Conservation (phyloP, 2,888 invertebrate genomes). For the Eueremaeus valkanovi region DNA sequence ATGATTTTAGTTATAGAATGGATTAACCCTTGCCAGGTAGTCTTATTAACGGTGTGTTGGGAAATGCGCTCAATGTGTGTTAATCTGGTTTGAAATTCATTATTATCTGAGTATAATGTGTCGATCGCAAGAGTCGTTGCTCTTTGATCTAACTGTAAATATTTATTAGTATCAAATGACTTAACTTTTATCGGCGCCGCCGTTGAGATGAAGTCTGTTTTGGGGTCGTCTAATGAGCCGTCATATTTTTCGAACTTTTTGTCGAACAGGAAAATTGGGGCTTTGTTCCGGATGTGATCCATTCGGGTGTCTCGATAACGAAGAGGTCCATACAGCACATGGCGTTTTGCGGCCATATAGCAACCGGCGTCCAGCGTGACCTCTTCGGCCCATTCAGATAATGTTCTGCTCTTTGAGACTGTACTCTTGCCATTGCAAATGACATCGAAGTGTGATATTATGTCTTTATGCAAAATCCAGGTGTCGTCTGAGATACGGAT, state of each 20-base stretch:
- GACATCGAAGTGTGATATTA: background rate
- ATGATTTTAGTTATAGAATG: background rate
- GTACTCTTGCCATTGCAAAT: background rate
- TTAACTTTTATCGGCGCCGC: background rate
- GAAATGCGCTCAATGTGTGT: background rate
- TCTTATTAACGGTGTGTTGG: background rate
- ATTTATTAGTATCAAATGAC: background rate
- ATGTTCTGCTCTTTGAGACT: background rate
- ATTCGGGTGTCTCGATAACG: background rate
- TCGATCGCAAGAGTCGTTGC: background rate
- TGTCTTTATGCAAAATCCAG: slow-evolving; percentile 5
- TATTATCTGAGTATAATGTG: background rate
- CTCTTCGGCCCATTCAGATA: background rate
- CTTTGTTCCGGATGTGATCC: background rate
- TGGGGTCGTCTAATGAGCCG: too few relatives aligned
- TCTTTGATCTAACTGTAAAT: background rate
- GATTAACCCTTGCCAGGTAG: background rate
- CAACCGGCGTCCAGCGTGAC: background rate
- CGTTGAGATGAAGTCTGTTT: background rate
- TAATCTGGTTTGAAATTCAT: background rate
- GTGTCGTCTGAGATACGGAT: background rate
- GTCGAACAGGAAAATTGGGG: slow-evolving; percentile 1
- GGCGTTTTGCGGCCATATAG: background rate
- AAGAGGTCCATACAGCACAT: slow-evolving; percentile 1
- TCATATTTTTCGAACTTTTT: background rate